Conservation (phyloP, 2,888 invertebrate species). For the Trachelus stipa region DNA sequence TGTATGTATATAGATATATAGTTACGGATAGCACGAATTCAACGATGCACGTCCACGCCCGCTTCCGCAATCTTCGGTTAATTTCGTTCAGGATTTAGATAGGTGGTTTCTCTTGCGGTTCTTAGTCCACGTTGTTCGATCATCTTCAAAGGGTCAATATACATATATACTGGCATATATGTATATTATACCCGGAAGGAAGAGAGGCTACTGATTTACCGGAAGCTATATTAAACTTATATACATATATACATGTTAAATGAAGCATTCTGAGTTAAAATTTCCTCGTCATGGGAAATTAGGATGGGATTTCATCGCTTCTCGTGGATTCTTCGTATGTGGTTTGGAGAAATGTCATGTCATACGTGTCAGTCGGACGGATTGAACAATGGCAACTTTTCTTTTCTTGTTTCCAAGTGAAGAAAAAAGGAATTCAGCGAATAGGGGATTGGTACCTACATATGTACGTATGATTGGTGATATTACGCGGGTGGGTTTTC, state of each 20-base stretch:
- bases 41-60: slow-evolving; percentile 34
- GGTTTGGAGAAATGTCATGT: neutral
- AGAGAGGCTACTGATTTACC: neutral
- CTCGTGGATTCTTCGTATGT: neutral
- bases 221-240: neutral
- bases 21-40: slow-evolving; percentile 17
- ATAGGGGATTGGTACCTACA: neutral
- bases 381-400: neutral
- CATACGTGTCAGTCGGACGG: neutral
- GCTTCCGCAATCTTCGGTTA: slow-evolving; percentile 39
- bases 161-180: neutral
- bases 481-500: slow-evolving; percentile 14
- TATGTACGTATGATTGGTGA: slow-evolving; percentile 19
- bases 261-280: neutral
- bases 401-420: neutral
- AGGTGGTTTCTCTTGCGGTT: neutral
- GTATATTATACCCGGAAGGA: neutral
- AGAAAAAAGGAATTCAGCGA: neutral
- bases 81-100: neutral
- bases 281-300: neutral
- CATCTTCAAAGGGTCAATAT: neutral
- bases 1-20: neutral
- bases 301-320: neutral
- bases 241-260: neutral
- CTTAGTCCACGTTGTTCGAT: neutral